These are phyloP conservation scores for Drosophila ustulata DNA, from an alignment of 2,888 invertebrate species.

Conservation along the genomic window DNA sequence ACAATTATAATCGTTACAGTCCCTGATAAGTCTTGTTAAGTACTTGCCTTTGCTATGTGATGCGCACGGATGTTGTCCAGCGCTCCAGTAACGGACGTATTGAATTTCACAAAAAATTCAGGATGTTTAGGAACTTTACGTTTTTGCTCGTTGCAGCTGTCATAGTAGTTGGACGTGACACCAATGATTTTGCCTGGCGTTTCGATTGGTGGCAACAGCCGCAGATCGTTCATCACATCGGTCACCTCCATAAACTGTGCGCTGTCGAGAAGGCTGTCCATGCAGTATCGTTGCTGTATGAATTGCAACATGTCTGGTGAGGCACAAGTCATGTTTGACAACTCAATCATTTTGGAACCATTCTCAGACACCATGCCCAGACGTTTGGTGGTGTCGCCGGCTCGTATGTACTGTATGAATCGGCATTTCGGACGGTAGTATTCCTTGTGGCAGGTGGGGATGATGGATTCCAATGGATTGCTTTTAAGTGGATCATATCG, in stretches of 20 bases:
- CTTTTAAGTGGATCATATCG: background rate
- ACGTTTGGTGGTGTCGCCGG: slow-evolving; percentile 87
- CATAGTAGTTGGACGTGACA: slow-evolving; percentile 93
- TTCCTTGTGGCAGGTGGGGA: slow-evolving; percentile 13
- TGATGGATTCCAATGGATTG: slow-evolving; percentile 14
- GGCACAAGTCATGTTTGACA: slow-evolving; percentile 83
- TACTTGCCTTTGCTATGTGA: slow-evolving; percentile 87
- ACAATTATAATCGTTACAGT: no score
- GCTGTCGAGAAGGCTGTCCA: slow-evolving; percentile 54
- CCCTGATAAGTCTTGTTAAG: background rate
- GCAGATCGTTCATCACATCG: slow-evolving; percentile 62
- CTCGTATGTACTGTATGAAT: slow-evolving; percentile 89
- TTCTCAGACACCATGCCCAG: slow-evolving; percentile 89
- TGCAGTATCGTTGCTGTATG: slow-evolving; percentile 85
- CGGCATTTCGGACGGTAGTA: slow-evolving; percentile 82
- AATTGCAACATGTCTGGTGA: slow-evolving; percentile 85
- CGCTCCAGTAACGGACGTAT: slow-evolving; percentile 91
- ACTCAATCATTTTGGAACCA: slow-evolving; percentile 89
- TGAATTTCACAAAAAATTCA: slow-evolving; percentile 94
- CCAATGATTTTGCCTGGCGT: slow-evolving; percentile 94
- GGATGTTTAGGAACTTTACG: slow-evolving; percentile 90
- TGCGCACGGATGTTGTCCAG: slow-evolving; percentile 89
- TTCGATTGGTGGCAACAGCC: slow-evolving; percentile 89
- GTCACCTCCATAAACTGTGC: slow-evolving; percentile 52
- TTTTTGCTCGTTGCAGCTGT: slow-evolving; percentile 94